Percentiles rank a stretch among this genome's conserved stretches.
phyloP scores from a whole-genome alignment of 2,113 vertebrate species.

The Zingel zingel region DNA sequence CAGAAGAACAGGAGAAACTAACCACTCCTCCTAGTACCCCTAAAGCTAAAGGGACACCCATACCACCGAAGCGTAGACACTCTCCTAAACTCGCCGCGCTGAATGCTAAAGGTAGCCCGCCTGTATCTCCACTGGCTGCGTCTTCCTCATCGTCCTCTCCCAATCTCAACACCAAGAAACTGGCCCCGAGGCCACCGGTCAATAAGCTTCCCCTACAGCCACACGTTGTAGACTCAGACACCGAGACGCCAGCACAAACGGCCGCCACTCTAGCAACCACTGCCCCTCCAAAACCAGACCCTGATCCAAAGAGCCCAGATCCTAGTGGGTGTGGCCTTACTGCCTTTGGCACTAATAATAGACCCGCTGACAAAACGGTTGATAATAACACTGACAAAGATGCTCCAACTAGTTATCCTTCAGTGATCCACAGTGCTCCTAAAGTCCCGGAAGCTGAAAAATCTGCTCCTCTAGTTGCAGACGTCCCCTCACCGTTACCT shows the following conservation, averaged over 20 bases:
- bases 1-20: slow-evolving; percentile 69
- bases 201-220: slow-evolving; percentile 23
- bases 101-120: slow-evolving; percentile 71
- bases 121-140: slow-evolving; percentile 72
- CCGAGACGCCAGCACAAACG: slow-evolving; percentile 72
- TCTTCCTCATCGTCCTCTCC: slow-evolving; percentile 58
- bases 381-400: slow-evolving; percentile 41
- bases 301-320: slow-evolving; percentile 25
- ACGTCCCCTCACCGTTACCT: slow-evolving; percentile 52
- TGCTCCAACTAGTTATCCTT: slow-evolving; percentile 12
- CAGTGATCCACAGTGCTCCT: slow-evolving; percentile 30
- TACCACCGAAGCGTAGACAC: slow-evolving; percentile 78
- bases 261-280: slow-evolving; percentile 45
- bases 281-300: slow-evolving; percentile 51
- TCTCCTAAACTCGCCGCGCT: slow-evolving; percentile 76
- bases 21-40: slow-evolving; percentile 84
- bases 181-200: slow-evolving; percentile 59
- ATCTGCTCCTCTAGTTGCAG: slow-evolving; percentile 38
- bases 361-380: slow-evolving; percentile 32
- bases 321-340: slow-evolving; percentile 30
- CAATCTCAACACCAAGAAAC: slow-evolving; percentile 45
- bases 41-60: slow-evolving; percentile 73
- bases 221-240: slow-evolving; percentile 42
- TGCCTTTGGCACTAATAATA: slow-evolving; percentile 40
- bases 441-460: slow-evolving; percentile 33